These are phyloP conservation scores for Torymus texanus DNA, from an alignment of 2,888 invertebrate species.

Conservation along the genomic window DNA sequence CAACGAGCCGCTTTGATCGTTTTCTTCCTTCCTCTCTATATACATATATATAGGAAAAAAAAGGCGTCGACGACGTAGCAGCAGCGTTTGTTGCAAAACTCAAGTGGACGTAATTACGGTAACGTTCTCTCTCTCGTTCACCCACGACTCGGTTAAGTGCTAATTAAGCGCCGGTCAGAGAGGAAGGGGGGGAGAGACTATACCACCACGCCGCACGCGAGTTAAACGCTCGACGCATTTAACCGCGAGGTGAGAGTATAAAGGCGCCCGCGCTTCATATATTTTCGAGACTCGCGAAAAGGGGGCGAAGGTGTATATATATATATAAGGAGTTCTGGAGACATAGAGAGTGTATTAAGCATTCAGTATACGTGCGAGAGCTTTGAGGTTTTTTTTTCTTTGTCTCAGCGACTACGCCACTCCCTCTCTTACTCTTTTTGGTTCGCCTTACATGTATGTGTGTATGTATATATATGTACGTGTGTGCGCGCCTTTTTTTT, in stretches of 20 bases:
- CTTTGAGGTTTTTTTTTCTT: constrained; percentile 2
- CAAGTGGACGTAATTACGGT: constrained; percentile 36
- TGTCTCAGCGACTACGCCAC: no score
- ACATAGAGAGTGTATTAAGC: constrained; percentile 40
- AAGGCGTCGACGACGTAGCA: no score
- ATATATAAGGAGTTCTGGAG: constrained; percentile 21
- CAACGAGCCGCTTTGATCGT: constrained; percentile 14
- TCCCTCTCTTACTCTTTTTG: no score
- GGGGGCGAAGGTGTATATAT: neutral
- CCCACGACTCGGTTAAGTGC: constrained; percentile 16
- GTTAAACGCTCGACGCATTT: constrained; percentile 39
- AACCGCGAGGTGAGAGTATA: neutral
- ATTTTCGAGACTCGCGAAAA: neutral
- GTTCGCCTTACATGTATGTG: neutral
- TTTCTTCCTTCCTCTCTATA: neutral
- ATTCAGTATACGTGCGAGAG: constrained; percentile 48
- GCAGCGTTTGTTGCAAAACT: constrained; percentile 17
- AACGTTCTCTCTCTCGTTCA: neutral
- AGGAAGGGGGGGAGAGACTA: neutral
- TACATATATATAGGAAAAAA: neutral
- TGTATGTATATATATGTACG: no score
- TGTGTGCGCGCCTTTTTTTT: no score
- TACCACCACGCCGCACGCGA: neutral
- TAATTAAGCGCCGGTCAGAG: constrained; percentile 29
- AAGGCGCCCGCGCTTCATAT: neutral